Percentiles rank a stretch among this genome's conserved stretches.
Conservation (phyloP, 1,140 invertebrate species). For the Cotesia vestalis region DNA sequence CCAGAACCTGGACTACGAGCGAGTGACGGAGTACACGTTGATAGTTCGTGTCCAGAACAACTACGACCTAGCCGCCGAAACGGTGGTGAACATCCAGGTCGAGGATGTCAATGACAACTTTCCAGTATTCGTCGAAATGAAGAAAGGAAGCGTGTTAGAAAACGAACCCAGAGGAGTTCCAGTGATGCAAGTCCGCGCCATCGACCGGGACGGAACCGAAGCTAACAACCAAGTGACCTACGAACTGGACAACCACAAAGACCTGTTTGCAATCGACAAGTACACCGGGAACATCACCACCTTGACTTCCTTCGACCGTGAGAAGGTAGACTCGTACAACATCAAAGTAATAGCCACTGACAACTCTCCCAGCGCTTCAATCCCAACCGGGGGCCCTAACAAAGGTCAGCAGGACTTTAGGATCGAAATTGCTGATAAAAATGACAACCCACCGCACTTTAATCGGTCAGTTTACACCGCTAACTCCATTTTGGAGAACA, state of each 20-base stretch:
- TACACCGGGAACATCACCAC: conserved; percentile 88
- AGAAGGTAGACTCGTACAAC: conserved; percentile 80
- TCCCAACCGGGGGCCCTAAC: conserved; percentile 73
- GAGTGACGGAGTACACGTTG: conserved; percentile 81
- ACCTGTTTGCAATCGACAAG: conserved; percentile 80
- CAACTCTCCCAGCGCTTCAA: conserved; percentile 83
- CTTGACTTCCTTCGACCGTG: conserved; percentile 79
- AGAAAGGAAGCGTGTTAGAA: conserved; percentile 82
- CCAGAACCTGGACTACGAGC: conserved; percentile 82
- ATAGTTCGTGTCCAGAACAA: conserved; percentile 86
- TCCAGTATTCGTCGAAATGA: conserved; percentile 81
- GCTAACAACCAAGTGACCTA: conserved; percentile 84
- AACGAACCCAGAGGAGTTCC: conserved; percentile 81
- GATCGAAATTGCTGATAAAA: conserved; percentile 90
- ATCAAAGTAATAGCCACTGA: conserved; percentile 86
- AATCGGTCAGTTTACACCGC: conserved; percentile 78
- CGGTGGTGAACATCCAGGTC: conserved; percentile 78
- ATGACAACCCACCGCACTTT: conserved; percentile 88
- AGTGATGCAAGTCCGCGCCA: conserved; percentile 86
- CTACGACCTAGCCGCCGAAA: conserved; percentile 80
- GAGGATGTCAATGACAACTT: conserved; percentile 90
- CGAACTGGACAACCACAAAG: conserved; percentile 73
- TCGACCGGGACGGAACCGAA: conserved; percentile 85
- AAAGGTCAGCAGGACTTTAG: conserved; percentile 79
- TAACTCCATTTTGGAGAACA: conserved; percentile 81